phyloP scores from a whole-genome alignment of 2,888 invertebrate species.

The Molanna angustata region DNA sequence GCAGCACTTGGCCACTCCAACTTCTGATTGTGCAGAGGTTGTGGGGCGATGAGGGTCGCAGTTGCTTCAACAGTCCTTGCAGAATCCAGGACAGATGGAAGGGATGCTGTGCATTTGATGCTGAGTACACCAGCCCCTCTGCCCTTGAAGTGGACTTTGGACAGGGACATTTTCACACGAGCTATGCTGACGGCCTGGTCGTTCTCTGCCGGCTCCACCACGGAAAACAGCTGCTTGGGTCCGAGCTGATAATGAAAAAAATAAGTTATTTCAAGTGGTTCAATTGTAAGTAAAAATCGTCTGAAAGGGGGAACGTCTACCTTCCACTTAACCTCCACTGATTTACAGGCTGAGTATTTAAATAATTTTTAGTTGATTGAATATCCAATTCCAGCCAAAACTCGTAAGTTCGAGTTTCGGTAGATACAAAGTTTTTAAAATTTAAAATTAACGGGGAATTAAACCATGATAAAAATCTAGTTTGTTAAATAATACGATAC shows the following conservation, averaged over 20 bases:
- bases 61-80: slow-evolving; percentile 26
- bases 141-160: slow-evolving; percentile 24
- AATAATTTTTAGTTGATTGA: too few relatives aligned
- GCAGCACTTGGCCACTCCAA: slow-evolving; percentile 30
- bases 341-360: too few relatives aligned
- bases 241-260: not conserved
- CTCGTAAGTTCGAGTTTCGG: too few relatives aligned
- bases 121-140: slow-evolving; percentile 22
- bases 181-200: slow-evolving; percentile 23
- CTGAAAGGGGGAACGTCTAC: too few relatives aligned
- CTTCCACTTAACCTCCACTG: too few relatives aligned
- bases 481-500: too few relatives aligned
- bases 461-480: too few relatives aligned
- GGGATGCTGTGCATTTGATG: slow-evolving; percentile 27
- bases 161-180: slow-evolving; percentile 22
- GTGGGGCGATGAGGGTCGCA: slow-evolving; percentile 32
- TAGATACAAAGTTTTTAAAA: too few relatives aligned
- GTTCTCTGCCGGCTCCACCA: slow-evolving; percentile 19
- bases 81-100: slow-evolving; percentile 21
- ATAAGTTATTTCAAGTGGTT: too few relatives aligned
- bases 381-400: too few relatives aligned
- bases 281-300: too few relatives aligned
- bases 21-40: slow-evolving; percentile 32
- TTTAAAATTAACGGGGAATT: too few relatives aligned
- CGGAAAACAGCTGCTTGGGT: slow-evolving; percentile 4